These are phyloP conservation scores for Lerista edwardsae DNA, from an alignment of 2,797 vertebrate species.

Conservation along the genomic window DNA sequence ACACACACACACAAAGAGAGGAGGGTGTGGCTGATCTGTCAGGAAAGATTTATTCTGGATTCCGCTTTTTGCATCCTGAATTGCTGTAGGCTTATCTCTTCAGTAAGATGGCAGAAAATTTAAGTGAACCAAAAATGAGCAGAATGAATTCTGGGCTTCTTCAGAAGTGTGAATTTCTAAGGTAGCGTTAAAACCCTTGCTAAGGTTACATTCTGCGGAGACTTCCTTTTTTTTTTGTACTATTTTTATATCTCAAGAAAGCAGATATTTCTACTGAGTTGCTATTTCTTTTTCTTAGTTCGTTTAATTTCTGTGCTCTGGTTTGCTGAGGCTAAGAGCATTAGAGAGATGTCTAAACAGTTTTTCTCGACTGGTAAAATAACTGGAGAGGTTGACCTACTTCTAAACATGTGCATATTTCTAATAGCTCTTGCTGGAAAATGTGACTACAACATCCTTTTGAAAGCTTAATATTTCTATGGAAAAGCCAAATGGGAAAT, in stretches of 20 bases:
- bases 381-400: conserved; percentile 57
- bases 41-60: conserved; percentile 37
- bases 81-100: conserved; percentile 33
- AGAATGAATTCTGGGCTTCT: conserved; percentile 49
- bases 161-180: conserved; percentile 44
- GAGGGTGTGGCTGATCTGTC: not conserved
- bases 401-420: conserved; percentile 67
- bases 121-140: conserved; percentile 43
- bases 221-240: conserved; percentile 13
- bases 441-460: conserved; percentile 51
- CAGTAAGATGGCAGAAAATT: conserved; percentile 1
- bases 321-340: not conserved
- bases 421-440: conserved; percentile 66
- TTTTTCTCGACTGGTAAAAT: conserved; percentile 60
- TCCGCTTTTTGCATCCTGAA: conserved; percentile 19
- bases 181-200: conserved; percentile 39
- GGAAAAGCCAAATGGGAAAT: conserved; percentile 60
- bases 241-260: not conserved
- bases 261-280: conserved; percentile 36
- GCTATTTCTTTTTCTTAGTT: not conserved
- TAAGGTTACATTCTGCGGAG: conserved; percentile 48
- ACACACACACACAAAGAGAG: too few species aligned
- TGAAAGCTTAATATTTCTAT: conserved; percentile 54
- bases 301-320: conserved; percentile 33
- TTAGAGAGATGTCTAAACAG: conserved; percentile 57